Evolutionary conservation across 92 coral and sea anemone genomes (phyloP), one percentile per base, ranked within the genome.

Genomic region (Porites evermanni): DNA sequence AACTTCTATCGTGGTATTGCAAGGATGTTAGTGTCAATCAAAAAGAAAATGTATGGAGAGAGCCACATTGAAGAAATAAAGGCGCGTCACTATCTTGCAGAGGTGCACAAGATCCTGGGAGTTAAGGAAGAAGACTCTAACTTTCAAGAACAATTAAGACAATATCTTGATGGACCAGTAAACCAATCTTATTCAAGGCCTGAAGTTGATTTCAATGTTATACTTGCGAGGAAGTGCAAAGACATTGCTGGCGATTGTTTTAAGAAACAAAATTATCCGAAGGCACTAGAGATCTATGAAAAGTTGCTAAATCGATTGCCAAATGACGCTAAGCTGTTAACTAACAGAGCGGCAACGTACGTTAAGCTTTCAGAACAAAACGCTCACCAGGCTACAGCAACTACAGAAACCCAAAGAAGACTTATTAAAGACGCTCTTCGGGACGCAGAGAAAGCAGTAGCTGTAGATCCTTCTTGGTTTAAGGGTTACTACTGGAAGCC

Each of bases 261-360:
- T 47, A 12, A 0, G 20, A 0, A 8, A 7, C 21, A 13, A 21
- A 7, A 79, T 19, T 79, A 50, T 79, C 20, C 14, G 19, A 8
- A 3, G 16, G 83, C 83, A 21, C 63, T 64, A 0, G 21, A 50
- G 12, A 2, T 0, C 11, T 79, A 79, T 21, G 7, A 0, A 7
- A 1, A 50, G 20, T 14, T 21, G 12, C 23, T 79, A 8, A 2
- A 3, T 2, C 32, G 13, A 10, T 12, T 79, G 20, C 83, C 83
- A 79, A 79, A 66, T 2, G 83, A 79, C 47, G 83, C 83, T 20
- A 65, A 64, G 50, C 12, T 79, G 5, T 7, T 79, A 18, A 79
- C 73, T 1, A 79, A 79, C 51, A 79, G 74, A 79, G 73, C 83
- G 21, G 13, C 4, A 2, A 51, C 83, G 2, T 64, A 21, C 13